Evolutionary conservation across 2,113 vertebrate species (phyloP).

Genomic region (Phrynocephalus versicolor): DNA sequence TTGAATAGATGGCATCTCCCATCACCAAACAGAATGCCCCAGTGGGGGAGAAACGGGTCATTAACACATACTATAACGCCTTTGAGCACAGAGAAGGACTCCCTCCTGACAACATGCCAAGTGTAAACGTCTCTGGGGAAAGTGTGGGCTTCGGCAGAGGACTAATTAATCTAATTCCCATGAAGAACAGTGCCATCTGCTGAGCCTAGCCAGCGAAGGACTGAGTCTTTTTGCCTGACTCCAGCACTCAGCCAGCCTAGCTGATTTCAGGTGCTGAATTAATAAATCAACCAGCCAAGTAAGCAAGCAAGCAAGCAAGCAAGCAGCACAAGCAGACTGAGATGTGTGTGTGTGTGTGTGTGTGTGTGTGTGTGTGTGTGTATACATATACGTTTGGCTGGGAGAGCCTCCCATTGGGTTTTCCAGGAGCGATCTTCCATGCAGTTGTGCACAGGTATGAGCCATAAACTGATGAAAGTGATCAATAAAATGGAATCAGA

Average conservation of each 20-base stretch:
- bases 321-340: not conserved
- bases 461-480: not conserved
- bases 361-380: too few species aligned
- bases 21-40: not conserved
- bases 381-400: too few species aligned
- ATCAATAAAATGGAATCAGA: not conserved
- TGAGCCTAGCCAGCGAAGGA: not conserved
- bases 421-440: not conserved
- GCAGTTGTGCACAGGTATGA: not conserved
- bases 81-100: not conserved
- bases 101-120: not conserved
- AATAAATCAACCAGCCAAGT: not conserved
- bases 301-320: too few species aligned
- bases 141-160: not conserved
- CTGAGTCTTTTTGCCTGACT: not conserved
- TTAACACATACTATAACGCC: not conserved
- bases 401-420: not conserved
- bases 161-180: constrained; percentile 58
- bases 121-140: too few species aligned
- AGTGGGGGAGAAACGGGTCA: not conserved
- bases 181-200: constrained; percentile 64
- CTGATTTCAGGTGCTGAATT: not conserved
- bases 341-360: not conserved
- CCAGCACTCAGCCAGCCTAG: not conserved
- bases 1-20: accelerated